A percentile compares a stretch with the other conserved stretches of the same genome.
Evolutionary conservation across 2,113 vertebrate genomes (phyloP).

Genomic region (Verasper variegatus): DNA sequence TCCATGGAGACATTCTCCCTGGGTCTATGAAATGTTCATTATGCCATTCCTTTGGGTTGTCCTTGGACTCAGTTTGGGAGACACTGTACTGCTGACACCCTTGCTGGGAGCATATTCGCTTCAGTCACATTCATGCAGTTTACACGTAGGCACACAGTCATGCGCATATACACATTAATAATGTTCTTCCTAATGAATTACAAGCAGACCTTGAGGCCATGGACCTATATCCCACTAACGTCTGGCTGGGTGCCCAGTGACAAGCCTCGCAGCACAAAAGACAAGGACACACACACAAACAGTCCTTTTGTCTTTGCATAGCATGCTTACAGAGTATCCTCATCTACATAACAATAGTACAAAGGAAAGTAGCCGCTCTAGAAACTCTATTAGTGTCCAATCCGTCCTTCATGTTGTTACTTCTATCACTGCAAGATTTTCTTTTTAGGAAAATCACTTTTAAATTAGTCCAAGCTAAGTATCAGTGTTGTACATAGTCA

Average conservation of each 20-base stretch:
- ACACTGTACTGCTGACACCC: conserved; percentile 17
- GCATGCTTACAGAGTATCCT: conserved; percentile 41
- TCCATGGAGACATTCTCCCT: neutral
- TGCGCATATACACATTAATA: conserved; percentile 58
- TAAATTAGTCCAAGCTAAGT: neutral
- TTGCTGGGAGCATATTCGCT: conserved; percentile 34
- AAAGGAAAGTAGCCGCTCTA: conserved; percentile 36
- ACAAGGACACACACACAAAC: conserved; percentile 54
- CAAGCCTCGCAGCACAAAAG: conserved; percentile 55
- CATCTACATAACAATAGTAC: conserved; percentile 58
- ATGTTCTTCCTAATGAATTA: conserved; percentile 74
- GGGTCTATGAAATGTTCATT: conserved; percentile 8
- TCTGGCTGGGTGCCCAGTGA: conserved; percentile 75
- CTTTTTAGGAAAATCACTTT: neutral
- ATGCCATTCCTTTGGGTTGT: conserved; percentile 26
- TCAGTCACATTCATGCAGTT: conserved; percentile 4
- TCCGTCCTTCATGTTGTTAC: neutral
- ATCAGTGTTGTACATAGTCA: conserved; percentile 9
- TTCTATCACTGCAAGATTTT: neutral
- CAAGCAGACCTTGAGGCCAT: conserved; percentile 71
- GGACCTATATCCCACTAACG: conserved; percentile 59
- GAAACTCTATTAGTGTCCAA: conserved; percentile 22
- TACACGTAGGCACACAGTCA: conserved; percentile 9
- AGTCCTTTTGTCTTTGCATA: conserved; percentile 66
- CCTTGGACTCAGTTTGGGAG: conserved; percentile 47